Evolutionary conservation across 2,113 vertebrate genomes (phyloP).

Genomic region (Sorex araneus): DNA sequence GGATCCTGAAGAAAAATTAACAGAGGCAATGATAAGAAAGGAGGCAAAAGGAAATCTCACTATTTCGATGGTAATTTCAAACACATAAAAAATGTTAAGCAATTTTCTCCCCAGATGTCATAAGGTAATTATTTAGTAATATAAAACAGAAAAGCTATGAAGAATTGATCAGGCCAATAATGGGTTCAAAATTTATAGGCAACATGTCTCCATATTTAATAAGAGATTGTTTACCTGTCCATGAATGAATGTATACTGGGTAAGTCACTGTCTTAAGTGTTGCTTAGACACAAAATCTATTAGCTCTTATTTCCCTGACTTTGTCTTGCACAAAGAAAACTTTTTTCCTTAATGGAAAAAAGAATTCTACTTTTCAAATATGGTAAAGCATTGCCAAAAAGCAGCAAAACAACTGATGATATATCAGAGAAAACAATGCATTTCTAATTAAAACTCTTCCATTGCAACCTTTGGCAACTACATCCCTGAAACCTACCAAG

Average conservation of each 20-base stretch:
- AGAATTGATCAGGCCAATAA: conserved; percentile 76
- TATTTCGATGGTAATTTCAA: conserved; percentile 58
- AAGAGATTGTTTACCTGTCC: conserved; percentile 76
- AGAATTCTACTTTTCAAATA: conserved; percentile 55
- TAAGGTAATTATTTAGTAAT: conserved; percentile 69
- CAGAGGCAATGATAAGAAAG: conserved; percentile 77
- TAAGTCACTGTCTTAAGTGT: conserved; percentile 77
- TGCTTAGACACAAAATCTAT: conserved; percentile 82
- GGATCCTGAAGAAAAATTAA: conserved; percentile 87
- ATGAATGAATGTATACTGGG: conserved; percentile 73
- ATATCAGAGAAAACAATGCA: conserved; percentile 79
- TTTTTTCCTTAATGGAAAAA: conserved; percentile 65
- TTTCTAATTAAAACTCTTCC: conserved; percentile 87
- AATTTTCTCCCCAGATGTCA: conserved; percentile 58
- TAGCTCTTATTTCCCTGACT: conserved; percentile 78
- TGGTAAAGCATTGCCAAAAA: conserved; percentile 58
- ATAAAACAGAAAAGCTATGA: conserved; percentile 64
- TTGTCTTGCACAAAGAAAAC: conserved; percentile 72
- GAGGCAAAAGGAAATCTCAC: conserved; percentile 53
- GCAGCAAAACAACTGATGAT: conserved; percentile 33
- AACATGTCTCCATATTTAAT: conserved; percentile 64
- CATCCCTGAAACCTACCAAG: conserved; percentile 81
- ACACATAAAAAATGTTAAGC: conserved; percentile 62
- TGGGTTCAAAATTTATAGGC: conserved; percentile 69
- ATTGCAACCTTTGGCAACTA: conserved; percentile 69